A percentile compares a stretch with the other conserved stretches of the same genome.
phyloP scores from a whole-genome alignment of 2,113 vertebrate species.

The Mohoua ochrocephala region DNA sequence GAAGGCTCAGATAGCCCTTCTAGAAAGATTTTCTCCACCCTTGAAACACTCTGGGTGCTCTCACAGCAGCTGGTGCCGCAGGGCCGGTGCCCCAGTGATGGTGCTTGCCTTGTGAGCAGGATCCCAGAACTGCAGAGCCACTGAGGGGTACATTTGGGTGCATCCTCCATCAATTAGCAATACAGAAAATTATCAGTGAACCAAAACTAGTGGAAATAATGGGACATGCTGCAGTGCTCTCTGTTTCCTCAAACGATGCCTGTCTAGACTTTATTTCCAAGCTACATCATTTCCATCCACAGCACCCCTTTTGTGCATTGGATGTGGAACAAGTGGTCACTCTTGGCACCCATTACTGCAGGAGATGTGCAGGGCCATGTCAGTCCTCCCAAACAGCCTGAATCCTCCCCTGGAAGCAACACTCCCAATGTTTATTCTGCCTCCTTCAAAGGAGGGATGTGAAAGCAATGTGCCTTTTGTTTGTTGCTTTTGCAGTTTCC shows the following conservation, averaged over 20 bases:
- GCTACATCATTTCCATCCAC: background rate
- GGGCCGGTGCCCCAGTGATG: accelerated
- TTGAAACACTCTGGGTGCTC: accelerated
- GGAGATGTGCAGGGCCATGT: background rate
- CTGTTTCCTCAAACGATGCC: background rate
- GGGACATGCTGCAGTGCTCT: background rate
- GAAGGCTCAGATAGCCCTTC: background rate
- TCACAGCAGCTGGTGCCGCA: accelerated
- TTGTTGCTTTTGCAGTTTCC: background rate
- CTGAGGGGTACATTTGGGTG: background rate
- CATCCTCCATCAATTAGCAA: background rate
- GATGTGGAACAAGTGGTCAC: background rate
- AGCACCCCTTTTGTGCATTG: background rate
- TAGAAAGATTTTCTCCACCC: background rate
- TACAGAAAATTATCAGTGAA: background rate
- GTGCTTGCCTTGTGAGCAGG: background rate
- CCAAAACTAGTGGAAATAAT: background rate
- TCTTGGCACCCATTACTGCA: accelerated
- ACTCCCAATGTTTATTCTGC: background rate
- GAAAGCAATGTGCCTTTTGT: background rate
- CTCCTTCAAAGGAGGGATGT: background rate
- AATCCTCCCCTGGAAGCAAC: background rate
- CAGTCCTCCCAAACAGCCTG: background rate
- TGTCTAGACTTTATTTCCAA: background rate
- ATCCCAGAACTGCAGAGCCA: background rate